Evolutionary conservation across 2,797 vertebrate species (phyloP), one percentile per base, ranked within the genome.

Genomic region (Xiphorhynchus erythropygius): DNA sequence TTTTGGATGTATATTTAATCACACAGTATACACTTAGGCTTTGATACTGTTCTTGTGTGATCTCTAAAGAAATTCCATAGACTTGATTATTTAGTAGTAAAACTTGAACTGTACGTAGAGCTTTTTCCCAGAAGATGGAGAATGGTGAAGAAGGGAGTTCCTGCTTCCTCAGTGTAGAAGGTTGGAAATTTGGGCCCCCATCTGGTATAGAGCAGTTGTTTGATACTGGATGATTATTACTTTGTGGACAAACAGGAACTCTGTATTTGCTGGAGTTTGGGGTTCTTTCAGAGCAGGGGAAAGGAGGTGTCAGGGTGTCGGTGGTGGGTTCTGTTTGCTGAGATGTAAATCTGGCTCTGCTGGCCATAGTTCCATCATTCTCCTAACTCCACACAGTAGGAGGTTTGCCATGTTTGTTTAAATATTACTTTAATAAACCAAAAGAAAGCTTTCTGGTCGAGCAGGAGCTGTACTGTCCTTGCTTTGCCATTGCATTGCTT

Each of bases 1-100:
- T 46, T 84, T 56, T 86, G n/a, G 32, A 35, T 82, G 10, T 92
- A 1, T 57, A 55, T 85, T 92, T 87, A 77, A 49, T 70, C 89
- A 46, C 60, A 67, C 64, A 23, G 32, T 73, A 42, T 46, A 37
- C 35, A 9, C 4, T 44, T 35, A 53, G 49, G 17, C 53, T 78
- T 67, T 74, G 32, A 83, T 82, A 21, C 4, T 32, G 11, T 27
- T 15, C 44, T 39, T 87, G 1, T 91, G 55, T 25, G 25, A 75
- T 71, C 13, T 60, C 27, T 28, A 8, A 33, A 74, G 32, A 68
- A 83, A 64, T 53, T 77, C 56, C 16, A 10, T 14, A 33, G 12
- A 6, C 25, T 57, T 65, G 18, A 25, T 75, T 53, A 60, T 39
- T 74, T 67, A 4, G 11, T 42, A 23, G 13, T 65, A 35, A 49